Evolutionary conservation across 2,888 invertebrate genomes (phyloP), one percentile per base, ranked within the genome.

Genomic region (Eupithecia subfuscata): DNA sequence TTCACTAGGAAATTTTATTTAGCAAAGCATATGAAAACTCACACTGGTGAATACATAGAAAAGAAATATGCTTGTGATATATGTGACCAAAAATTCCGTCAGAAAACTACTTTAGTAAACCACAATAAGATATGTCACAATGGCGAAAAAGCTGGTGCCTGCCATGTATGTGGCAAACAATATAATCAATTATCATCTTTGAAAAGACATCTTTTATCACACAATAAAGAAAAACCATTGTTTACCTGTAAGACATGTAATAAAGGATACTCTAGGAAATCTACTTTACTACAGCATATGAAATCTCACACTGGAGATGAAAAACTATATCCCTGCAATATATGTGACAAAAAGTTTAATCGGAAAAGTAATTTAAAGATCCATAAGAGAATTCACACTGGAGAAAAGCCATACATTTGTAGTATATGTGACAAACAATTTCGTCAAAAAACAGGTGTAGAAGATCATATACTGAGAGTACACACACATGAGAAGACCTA

Each of bases 1-100:
- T 60, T 60, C 60, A 60, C 60, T 22, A 60, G 60, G 25, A 60
- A 60, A 60, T 60, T 60, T 60, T 60, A 60, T 60, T 60, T 60
- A 60, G 1, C 60, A 25, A 12, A 25, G 25, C 60, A 60, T 25
- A 60, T 60, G 25, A 60, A 14, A 60, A 60, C 60, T 60, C 60
- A 60, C 14, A 25, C 25, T 5, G 60, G 60, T 14, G 60, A 60
- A 60, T 5, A 12, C 22, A 56, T 56, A 25, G 25, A 25, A 60
- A 60, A 60, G 60, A 60, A 25, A 25, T 60, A 60, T 6, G 14
- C 25, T 5, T 60, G 60, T 12, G 25, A 14, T 22, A 60, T 60
- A 60, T 60, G 60, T 60, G 22, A 25, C 14, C 60, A 25, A 25
- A 60, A 22, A 25, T 60, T 60, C 25, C 60, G 60, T 60, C 60